Base-by-base conservation (phyloP, 2,797 vertebrate genomes). In the Mycteria americana region DNA sequence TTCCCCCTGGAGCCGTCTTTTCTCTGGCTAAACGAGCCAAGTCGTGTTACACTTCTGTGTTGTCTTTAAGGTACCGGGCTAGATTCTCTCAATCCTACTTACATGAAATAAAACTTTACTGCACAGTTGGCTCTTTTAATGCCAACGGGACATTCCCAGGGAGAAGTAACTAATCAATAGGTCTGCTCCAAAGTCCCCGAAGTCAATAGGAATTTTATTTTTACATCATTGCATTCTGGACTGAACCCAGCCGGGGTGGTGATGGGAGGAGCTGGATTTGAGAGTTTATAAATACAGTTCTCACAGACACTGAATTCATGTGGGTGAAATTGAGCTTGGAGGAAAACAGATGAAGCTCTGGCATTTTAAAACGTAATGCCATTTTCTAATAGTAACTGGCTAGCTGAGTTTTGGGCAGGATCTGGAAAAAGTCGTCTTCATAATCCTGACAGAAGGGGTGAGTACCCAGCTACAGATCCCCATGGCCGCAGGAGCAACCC, bases 1-100 rank as follows among this genome's bases (percentile, higher is more conserved):
- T 35, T 54, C 28, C 62, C 19, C 22, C 23, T 0, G 0, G n/a
- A 17, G 41, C 54, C 0, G 16, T 27, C 60, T 80, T 15, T 68
- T 18, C 74, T 39, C 50, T 12, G 62, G 19, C 51, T 76, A 16
- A 73, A 25, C 41, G n/a, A 86, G 60, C 57, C 24, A 6, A 9
- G 27, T 10, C 18, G 1, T 33, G 18, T 43, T 33, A 7, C 0
- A 3, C 37, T 54, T 19, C 88, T 11, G 28, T 53, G 59, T 7
- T 51, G 33, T 11, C 73, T 65, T 24, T 43, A 18, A 9, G 46
- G 68, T 17, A 7, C 35, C 0, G 2, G 41, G 22, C 41, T 79
- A 3, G 3, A 28, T 41, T 60, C 51, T 84, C 19, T 67, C 69
- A 7, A 22, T 21, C 21, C 50, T 31, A 46, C n/a, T 80, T 54